These are phyloP conservation scores for Grus americana DNA, from an alignment of 2,113 vertebrate genomes.

Conservation along the genomic window DNA sequence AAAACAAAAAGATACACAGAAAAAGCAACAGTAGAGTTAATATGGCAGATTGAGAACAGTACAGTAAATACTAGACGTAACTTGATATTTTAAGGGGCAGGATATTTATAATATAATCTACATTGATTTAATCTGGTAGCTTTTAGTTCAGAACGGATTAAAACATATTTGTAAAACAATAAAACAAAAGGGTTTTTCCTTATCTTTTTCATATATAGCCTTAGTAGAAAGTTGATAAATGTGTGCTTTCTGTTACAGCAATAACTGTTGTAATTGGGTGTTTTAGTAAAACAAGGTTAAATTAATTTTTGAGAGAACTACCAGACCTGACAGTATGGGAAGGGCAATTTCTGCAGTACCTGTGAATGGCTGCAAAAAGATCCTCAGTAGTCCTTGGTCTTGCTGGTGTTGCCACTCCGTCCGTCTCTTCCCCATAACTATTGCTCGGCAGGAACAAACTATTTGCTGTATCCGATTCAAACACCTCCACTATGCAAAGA, in stretches of 20 bases:
- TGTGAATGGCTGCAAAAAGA: conserved; percentile 98
- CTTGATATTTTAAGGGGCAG: neutral
- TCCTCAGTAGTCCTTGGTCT: conserved; percentile 94
- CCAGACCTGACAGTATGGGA: neutral
- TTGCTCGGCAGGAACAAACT: conserved; percentile 65
- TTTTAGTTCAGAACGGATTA: neutral
- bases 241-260: neutral
- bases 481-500: conserved; percentile 80
- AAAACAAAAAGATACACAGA: conserved; percentile 66
- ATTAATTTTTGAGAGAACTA: neutral
- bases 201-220: neutral
- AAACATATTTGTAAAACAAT: neutral
- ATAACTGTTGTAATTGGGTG: neutral
- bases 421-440: conserved; percentile 63
- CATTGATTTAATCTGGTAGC: neutral
- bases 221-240: neutral
- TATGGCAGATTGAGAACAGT: conserved; percentile 57
- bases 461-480: conserved; percentile 70
- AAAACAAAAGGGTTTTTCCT: neutral
- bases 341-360: conserved; percentile 73
- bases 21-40: conserved; percentile 66
- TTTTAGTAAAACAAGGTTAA: neutral
- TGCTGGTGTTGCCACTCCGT: conserved; percentile 83
- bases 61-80: conserved; percentile 31
- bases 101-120: neutral